Evolutionary conservation across 1,140 invertebrate genomes (phyloP).

Genomic region (Solenopsis invicta): DNA sequence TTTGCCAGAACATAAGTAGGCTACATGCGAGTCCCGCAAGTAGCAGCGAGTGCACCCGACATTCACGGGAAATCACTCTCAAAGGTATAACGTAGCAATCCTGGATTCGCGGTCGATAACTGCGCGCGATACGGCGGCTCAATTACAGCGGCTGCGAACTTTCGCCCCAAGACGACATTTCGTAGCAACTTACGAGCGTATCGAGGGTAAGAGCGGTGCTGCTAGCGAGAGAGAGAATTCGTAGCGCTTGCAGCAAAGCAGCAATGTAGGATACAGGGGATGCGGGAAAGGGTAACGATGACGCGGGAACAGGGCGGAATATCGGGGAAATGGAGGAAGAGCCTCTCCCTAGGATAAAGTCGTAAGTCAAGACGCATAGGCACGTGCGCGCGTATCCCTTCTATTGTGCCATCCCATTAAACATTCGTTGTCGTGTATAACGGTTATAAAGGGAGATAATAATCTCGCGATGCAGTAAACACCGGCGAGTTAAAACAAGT

Average conservation of each 20-base stretch:
- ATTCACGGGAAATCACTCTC: slow-evolving; percentile 60
- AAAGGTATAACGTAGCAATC: slow-evolving; percentile 58
- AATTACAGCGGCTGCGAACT: slow-evolving; percentile 60
- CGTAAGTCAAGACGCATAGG: slow-evolving; percentile 47
- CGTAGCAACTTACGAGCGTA: slow-evolving; percentile 50
- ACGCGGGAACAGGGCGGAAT: neutral
- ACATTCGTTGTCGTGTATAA: slow-evolving; percentile 81
- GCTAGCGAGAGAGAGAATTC: slow-evolving; percentile 49
- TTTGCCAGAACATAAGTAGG: slow-evolving; percentile 33
- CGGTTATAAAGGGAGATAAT: slow-evolving; percentile 83
- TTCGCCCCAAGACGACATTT: slow-evolving; percentile 48
- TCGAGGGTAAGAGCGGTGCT: slow-evolving; percentile 30
- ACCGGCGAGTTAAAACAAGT: slow-evolving; percentile 78
- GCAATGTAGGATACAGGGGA: slow-evolving; percentile 12
- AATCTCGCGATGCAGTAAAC: slow-evolving; percentile 85
- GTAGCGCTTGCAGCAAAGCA: slow-evolving; percentile 15
- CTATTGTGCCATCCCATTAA: slow-evolving; percentile 85
- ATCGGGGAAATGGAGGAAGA: neutral
- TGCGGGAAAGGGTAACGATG: neutral
- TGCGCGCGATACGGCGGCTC: slow-evolving; percentile 41
- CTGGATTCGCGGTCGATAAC: slow-evolving; percentile 56
- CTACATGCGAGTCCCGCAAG: slow-evolving; percentile 39
- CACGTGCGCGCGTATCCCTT: slow-evolving; percentile 35
- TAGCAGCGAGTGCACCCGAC: slow-evolving; percentile 31
- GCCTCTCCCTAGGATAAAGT: slow-evolving; percentile 13